Evolutionary conservation across 1,140 invertebrate genomes (phyloP).

Genomic region (Leguminivora glycinivorella): DNA sequence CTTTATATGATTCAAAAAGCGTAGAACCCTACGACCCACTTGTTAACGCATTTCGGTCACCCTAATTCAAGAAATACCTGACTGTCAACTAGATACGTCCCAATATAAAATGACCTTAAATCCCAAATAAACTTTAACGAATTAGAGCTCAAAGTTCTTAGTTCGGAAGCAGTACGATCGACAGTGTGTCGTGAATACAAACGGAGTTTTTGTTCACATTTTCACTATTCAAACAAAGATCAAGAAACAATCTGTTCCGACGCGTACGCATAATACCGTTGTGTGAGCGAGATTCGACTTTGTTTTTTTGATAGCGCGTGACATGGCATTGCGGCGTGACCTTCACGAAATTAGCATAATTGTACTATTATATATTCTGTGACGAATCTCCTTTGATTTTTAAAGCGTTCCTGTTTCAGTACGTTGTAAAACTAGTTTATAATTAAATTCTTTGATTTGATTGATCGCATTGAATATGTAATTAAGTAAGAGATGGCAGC

Average conservation of each 20-base stretch:
- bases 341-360: slow-evolving; percentile 9
- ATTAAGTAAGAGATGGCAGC: no score
- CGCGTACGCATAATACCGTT: slow-evolving; percentile 21
- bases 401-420: no score
- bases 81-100: background rate
- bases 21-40: no score
- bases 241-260: background rate
- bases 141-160: background rate
- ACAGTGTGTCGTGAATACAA: background rate
- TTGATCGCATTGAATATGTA: no score
- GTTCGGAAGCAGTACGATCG: background rate
- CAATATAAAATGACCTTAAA: background rate
- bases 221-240: slow-evolving; percentile 60
- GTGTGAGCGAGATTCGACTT: slow-evolving; percentile 3
- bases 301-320: background rate
- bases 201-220: slow-evolving; percentile 49
- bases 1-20: no score
- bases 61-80: background rate
- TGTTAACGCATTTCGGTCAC: slow-evolving; percentile 54
- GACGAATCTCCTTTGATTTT: no score
- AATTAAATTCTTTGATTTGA: no score
- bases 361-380: background rate
- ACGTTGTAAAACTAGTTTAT: no score
- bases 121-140: background rate
- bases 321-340: background rate